Conservation (phyloP, 2,113 vertebrate genomes). For the pig (Sus scrofa) region DNA sequence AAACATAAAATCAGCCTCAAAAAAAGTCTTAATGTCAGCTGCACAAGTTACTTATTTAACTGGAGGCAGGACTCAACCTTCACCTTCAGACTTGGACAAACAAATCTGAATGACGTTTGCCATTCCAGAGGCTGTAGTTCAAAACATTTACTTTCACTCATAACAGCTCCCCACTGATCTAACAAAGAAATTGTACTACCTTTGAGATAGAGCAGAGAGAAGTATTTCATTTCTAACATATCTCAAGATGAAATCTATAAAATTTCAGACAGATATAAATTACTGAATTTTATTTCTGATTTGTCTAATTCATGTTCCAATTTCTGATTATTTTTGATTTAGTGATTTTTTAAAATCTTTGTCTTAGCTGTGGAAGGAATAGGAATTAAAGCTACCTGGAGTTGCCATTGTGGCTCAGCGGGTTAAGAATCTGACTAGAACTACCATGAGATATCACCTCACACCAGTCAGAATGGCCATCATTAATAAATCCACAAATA, state of each 20-base stretch:
- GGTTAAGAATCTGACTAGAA: too few relatives aligned
- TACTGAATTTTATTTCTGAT: background rate
- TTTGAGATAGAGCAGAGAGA: background rate
- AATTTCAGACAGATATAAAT: slow-evolving; percentile 1
- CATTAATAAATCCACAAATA: too few relatives aligned
- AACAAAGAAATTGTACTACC: background rate
- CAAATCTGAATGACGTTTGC: background rate
- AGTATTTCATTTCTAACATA: slow-evolving; percentile 20
- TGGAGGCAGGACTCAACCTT: background rate
- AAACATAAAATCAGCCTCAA: background rate
- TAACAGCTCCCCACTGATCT: background rate
- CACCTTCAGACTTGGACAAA: background rate
- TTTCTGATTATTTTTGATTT: slow-evolving; percentile 20
- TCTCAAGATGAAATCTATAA: background rate
- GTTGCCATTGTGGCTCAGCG: too few relatives aligned
- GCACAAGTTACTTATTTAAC: slow-evolving; percentile 56
- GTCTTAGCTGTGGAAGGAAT: background rate
- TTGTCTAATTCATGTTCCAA: background rate
- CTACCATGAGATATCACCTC: too few relatives aligned
- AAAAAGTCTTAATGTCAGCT: slow-evolving; percentile 24
- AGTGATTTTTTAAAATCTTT: background rate
- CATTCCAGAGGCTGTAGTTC: background rate
- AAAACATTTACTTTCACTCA: background rate
- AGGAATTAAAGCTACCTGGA: background rate
- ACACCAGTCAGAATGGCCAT: too few relatives aligned